phyloP scores from a whole-genome alignment of 23 tunicate species.

The Ciona savignyi region DNA sequence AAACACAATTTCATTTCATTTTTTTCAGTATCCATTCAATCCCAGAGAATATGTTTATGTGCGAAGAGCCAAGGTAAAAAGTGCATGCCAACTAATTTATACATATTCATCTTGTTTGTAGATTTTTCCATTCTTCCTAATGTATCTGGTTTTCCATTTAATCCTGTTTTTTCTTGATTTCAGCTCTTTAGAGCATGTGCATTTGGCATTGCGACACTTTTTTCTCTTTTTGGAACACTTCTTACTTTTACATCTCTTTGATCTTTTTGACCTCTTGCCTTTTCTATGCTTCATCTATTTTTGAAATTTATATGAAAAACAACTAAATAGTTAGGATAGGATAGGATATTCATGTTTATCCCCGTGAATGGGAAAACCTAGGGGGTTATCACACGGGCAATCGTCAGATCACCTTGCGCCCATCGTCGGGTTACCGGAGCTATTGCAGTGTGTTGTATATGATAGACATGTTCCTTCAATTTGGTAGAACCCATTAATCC shows the following conservation, averaged over 20 bases:
- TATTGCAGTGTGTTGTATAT: too few relatives aligned
- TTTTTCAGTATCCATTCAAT: conserved; percentile 73
- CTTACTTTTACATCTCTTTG: conserved; percentile 8
- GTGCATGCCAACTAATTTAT: conserved; percentile 2
- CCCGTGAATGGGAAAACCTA: too few relatives aligned
- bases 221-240: conserved; percentile 9
- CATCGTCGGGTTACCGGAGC: too few relatives aligned
- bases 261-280: not conserved
- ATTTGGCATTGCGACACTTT: conserved; percentile 19
- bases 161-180: conserved; percentile 44
- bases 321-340: too few relatives aligned
- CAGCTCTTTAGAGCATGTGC: conserved; percentile 56
- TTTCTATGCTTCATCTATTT: not conserved
- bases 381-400: too few relatives aligned
- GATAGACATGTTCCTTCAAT: too few relatives aligned
- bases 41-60: conserved; percentile 80
- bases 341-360: too few relatives aligned
- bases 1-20: too few relatives aligned
- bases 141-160: conserved; percentile 45
- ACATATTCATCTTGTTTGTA: conserved; percentile 77
- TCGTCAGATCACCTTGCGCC: too few relatives aligned
- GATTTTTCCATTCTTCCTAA: conserved; percentile 51
- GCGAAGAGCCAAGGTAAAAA: conserved; percentile 46
- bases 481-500: too few relatives aligned
- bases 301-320: not conserved